Evolutionary conservation across 2,888 invertebrate species (phyloP).

Genomic region (Papilio gigon): DNA sequence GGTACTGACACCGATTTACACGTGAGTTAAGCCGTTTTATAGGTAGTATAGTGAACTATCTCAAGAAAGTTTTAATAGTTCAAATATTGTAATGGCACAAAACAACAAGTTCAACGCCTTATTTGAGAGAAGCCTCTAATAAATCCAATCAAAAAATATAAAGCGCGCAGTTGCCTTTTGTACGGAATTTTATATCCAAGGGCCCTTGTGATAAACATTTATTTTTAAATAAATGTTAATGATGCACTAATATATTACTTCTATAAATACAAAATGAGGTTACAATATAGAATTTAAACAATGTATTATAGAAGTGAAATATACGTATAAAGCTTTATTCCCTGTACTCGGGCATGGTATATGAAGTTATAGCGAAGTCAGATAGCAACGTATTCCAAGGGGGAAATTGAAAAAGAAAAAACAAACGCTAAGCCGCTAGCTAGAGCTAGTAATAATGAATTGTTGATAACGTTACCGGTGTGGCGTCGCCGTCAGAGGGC

Average conservation of each 20-base stretch:
- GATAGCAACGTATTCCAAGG: not conserved
- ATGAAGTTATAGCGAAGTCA: not conserved
- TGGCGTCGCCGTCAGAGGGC: constrained; percentile 73
- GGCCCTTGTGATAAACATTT: not conserved
- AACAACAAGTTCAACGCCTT: not conserved
- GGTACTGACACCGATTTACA: too few relatives aligned
- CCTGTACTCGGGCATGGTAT: too few relatives aligned
- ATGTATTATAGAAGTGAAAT: too few relatives aligned
- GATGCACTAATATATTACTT: not conserved
- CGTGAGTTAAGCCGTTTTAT: too few relatives aligned
- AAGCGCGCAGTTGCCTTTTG: not conserved
- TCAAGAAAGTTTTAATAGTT: too few relatives aligned
- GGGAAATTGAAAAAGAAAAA: not conserved
- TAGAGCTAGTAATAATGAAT: constrained; percentile 3
- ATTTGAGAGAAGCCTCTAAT: not conserved
- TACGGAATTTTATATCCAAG: not conserved
- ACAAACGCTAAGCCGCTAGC: not conserved
- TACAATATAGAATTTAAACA: not conserved
- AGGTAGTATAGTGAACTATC: too few relatives aligned
- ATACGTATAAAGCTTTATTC: too few relatives aligned
- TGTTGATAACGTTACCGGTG: constrained; percentile 60
- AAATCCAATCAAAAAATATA: not conserved
- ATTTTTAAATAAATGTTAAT: not conserved
- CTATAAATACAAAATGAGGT: not conserved
- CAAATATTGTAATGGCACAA: not conserved